Percentiles rank a stretch among this genome's conserved stretches.
These are phyloP conservation scores for Abramis brama DNA, from an alignment of 2,113 vertebrate species.

Conservation along the genomic window DNA sequence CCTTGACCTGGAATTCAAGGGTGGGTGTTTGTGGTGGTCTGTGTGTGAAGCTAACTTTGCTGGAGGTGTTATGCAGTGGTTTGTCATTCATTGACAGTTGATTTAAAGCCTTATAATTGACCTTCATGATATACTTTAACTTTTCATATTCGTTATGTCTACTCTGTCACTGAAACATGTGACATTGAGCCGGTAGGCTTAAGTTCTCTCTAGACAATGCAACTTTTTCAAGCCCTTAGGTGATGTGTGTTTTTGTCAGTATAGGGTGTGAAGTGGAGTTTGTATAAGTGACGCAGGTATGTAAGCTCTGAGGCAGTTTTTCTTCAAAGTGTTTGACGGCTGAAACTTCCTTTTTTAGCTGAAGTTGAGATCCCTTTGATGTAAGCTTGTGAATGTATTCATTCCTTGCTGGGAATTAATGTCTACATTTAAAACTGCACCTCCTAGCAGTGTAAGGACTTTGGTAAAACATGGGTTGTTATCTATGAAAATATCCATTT, in stretches of 20 bases:
- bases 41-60: neutral
- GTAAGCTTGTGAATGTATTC: neutral
- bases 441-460: neutral
- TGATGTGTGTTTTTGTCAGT: conserved; percentile 33
- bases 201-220: neutral
- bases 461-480: neutral
- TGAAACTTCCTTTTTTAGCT: neutral
- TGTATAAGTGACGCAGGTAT: neutral
- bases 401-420: neutral
- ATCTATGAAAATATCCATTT: neutral
- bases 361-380: neutral
- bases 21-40: neutral
- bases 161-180: neutral
- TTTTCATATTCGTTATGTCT: neutral
- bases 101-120: neutral
- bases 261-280: conserved; percentile 18
- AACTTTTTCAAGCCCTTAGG: conserved; percentile 41
- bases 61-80: neutral
- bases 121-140: neutral
- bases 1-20: neutral
- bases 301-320: neutral
- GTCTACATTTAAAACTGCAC: neutral
- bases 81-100: neutral
- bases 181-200: neutral
- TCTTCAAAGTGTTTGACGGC: neutral